Conservation (phyloP, 2,113 vertebrate genomes). For the Thryonomys swinderianus region DNA sequence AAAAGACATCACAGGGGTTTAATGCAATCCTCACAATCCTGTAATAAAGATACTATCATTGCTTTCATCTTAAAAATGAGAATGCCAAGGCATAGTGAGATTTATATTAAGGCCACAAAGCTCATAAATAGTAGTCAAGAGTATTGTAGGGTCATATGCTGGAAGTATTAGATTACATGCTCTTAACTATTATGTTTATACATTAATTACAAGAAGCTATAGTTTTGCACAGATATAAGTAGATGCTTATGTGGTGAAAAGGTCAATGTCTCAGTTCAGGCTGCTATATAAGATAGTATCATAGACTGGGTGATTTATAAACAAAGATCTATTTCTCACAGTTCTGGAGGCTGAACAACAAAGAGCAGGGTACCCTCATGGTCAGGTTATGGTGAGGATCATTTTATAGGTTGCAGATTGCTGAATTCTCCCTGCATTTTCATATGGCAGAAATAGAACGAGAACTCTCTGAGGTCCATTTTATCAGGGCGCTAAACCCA, state of each 20-base stretch:
- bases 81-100: neutral
- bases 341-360: neutral
- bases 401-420: neutral
- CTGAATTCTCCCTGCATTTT: neutral
- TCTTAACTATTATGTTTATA: neutral
- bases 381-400: neutral
- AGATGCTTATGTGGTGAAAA: neutral
- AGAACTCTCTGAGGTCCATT: neutral
- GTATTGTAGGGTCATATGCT: neutral
- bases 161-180: neutral
- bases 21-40: neutral
- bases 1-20: constrained; percentile 2
- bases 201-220: neutral
- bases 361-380: neutral
- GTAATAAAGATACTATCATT: neutral
- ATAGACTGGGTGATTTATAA: neutral
- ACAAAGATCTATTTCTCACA: neutral
- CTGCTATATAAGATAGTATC: neutral
- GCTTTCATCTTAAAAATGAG: neutral
- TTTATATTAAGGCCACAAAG: neutral
- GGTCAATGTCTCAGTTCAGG: neutral
- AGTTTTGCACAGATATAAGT: neutral
- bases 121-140: neutral
- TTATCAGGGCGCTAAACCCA: neutral
- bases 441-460: neutral